Percentiles rank a stretch among this genome's conserved stretches.
These are phyloP conservation scores for Drosophila pruinosa DNA, from an alignment of 1,140 invertebrate genomes.

Conservation along the genomic window DNA sequence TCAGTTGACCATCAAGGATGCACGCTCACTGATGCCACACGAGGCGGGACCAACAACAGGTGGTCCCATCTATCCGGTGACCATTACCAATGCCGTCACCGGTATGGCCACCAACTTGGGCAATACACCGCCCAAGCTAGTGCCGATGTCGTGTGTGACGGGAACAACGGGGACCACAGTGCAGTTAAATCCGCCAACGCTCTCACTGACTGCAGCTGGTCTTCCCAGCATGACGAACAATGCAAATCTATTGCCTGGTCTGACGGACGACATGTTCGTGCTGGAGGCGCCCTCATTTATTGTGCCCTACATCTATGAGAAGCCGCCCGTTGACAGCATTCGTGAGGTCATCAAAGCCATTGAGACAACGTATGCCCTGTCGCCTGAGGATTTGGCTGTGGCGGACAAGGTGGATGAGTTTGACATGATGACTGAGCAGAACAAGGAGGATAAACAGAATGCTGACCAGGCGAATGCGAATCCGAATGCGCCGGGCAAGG, in stretches of 20 bases:
- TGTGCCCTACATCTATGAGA: constrained; percentile 96
- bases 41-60: constrained; percentile 33
- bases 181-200: constrained; percentile 71
- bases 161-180: constrained; percentile 38
- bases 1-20: constrained; percentile 80
- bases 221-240: constrained; percentile 78
- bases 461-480: constrained; percentile 30
- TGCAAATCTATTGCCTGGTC: constrained; percentile 87
- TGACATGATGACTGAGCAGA: constrained; percentile 79
- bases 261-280: constrained; percentile 95
- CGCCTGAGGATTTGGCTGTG: constrained; percentile 83
- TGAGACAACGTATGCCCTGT: constrained; percentile 86
- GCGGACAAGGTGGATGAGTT: constrained; percentile 80
- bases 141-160: constrained; percentile 63
- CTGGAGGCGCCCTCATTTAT: constrained; percentile 96
- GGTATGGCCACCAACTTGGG: constrained; percentile 60
- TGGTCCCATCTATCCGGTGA: constrained; percentile 64
- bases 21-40: constrained; percentile 76
- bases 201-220: constrained; percentile 53
- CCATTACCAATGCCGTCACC: constrained; percentile 80
- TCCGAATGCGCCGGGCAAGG: constrained; percentile 69
- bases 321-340: constrained; percentile 90
- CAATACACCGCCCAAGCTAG: constrained; percentile 63
- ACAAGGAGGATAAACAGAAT: constrained; percentile 71
- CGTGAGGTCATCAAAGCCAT: constrained; percentile 89